Base-by-base conservation (phyloP, 2,888 invertebrate species). In the Sesia bembeciformis region DNA sequence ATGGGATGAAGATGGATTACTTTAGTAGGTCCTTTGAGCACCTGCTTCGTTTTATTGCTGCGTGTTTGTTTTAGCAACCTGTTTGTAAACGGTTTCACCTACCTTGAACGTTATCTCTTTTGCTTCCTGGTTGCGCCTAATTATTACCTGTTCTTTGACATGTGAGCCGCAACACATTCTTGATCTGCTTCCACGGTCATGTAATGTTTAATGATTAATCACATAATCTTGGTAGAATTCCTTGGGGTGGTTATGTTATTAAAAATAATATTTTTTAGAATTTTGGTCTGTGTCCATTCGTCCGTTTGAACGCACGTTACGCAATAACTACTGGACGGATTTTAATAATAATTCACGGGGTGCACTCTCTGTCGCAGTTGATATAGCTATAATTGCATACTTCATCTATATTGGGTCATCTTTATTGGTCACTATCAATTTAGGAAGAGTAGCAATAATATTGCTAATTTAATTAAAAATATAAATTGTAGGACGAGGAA, bases 61-160 rank as follows among this genome's bases (percentile, higher is more conserved):
- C 59, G 23, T 2, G 56, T 43, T n/a, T 38, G 57, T 59, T 51
- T 59, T 57, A 0, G 59, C 59, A 0, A 59, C 57, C 41, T 57
- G 59, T 46, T 59, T 59, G 42, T 49, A 59, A 4, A 57, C 59
- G 43, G 42, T 56, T 52, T 59, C 56, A 40, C 57, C 57, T 59
- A 59, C 51, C 53, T 59, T 59, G 41, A 57, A 53, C 2, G 39
- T 39, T 6, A 53, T 39, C 3, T 52, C n/a, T 51, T 59, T 55
- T 7, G 51, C 38, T 6, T 46, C 8, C 38, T 57, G 40, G 42
- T 59, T 59, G 0, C 40, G 40, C 23, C 51, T 57, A 0, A 40
- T 41, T 3, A 58, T 58, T 55, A 53, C 39, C 57, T 58, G 6
- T 55, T 49, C n/a, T 52, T 52, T 7, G 39, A 40, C 4, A 56